These are phyloP conservation scores for Corynorhinus townsendii DNA, from an alignment of 2,113 vertebrate genomes.

Conservation along the genomic window DNA sequence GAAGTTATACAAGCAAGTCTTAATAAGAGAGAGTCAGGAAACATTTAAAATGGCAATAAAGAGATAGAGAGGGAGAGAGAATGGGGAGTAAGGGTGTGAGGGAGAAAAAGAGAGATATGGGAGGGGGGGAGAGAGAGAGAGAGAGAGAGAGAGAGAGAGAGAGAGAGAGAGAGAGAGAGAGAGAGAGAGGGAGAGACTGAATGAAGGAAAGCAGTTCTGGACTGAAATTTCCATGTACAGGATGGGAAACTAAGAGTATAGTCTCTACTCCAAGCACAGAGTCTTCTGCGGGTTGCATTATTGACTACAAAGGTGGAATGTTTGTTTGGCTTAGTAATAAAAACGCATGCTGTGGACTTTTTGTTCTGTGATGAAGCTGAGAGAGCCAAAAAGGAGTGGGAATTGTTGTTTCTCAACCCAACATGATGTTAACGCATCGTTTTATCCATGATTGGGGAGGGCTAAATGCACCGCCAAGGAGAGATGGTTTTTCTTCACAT, in stretches of 20 bases:
- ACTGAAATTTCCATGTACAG: background rate
- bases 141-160: background rate
- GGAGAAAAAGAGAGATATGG: background rate
- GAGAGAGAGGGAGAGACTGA: background rate
- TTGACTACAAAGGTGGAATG: background rate
- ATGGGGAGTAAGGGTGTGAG: no score
- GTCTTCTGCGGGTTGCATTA: background rate
- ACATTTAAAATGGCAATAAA: background rate
- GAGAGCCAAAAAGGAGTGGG: background rate
- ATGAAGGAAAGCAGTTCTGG: background rate
- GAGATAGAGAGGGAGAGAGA: background rate
- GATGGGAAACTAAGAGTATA: background rate
- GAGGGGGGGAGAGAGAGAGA: background rate
- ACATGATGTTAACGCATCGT: background rate
- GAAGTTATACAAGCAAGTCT: background rate
- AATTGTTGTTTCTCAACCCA: background rate
- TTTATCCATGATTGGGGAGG: background rate
- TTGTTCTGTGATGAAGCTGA: background rate
- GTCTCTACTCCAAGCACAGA: rapidly evolving
- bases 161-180: no score
- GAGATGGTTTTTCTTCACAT: background rate
- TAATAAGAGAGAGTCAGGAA: background rate
- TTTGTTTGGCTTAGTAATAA: background rate
- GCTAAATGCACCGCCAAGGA: background rate
- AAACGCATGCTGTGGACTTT: background rate